Evolutionary conservation across 2,888 invertebrate genomes (phyloP).

Genomic region (Apamea epomidion): DNA sequence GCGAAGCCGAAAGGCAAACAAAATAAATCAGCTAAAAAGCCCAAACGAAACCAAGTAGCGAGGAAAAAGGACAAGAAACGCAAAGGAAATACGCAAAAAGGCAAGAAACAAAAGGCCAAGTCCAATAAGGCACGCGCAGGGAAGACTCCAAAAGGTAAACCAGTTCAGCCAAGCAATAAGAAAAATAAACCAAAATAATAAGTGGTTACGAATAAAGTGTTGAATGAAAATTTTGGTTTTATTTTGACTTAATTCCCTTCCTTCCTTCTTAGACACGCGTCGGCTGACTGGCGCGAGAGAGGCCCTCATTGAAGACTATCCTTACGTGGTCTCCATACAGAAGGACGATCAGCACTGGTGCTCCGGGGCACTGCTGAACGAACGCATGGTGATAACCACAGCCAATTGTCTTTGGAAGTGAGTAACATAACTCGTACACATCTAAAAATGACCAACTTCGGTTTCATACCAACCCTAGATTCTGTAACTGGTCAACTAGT

Average conservation of each 20-base stretch:
- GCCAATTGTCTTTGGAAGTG: constrained; percentile 88
- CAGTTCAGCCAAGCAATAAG: constrained; percentile 15
- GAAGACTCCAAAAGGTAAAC: constrained; percentile 60
- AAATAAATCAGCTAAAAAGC: constrained; percentile 15
- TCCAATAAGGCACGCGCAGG: constrained; percentile 14
- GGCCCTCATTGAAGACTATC: constrained; percentile 81
- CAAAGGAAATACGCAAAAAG: neutral
- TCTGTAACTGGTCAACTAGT: neutral
- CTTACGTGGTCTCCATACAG: constrained; percentile 85
- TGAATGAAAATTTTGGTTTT: constrained; percentile 45
- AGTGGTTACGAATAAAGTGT: constrained; percentile 56
- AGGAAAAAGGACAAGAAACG: constrained; percentile 17
- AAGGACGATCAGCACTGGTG: constrained; percentile 84
- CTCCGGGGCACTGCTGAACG: constrained; percentile 83
- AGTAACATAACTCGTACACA: constrained; percentile 68
- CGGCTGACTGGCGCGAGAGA: constrained; percentile 81
- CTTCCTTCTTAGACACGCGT: constrained; percentile 69
- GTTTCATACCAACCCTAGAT: neutral
- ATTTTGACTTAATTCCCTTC: constrained; percentile 62
- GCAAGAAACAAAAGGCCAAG: constrained; percentile 24
- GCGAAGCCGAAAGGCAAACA: constrained; percentile 20
- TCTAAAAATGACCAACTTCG: neutral
- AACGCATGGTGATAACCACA: constrained; percentile 82
- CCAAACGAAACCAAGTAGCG: neutral
- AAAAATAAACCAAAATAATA: constrained; percentile 28